Base-by-base conservation (phyloP, 2,888 invertebrate genomes). In the Melangyna quadrimaculata region DNA sequence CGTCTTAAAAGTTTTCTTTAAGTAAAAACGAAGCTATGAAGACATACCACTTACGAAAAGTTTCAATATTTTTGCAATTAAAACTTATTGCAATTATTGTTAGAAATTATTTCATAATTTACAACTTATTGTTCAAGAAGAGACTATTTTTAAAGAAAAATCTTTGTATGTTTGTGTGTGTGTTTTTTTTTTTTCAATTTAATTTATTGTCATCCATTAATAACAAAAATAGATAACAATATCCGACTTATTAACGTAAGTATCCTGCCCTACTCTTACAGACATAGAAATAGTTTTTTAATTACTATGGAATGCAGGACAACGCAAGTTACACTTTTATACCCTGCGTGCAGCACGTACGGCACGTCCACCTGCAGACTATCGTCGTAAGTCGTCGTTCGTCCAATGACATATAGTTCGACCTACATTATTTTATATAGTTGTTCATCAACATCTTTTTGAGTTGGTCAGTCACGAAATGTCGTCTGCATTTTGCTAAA, bases 251-350 rank as follows among this genome's bases (percentile, higher is more conserved):
- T 63, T 32, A 37, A 40, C 24, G n/a, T 22, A 75, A 72, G 45
- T 45, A 24, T 27, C 17, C 57, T 83, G 67, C 71, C 79, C 83
- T 43, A 79, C 70, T 78, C 35, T 29, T 73, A 67, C 10, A 48
- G 32, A 12, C 59, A 35, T 48, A 29, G 4, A 43, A 29, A 59
- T n/a, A n/a, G n/a, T n/a, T 75, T 75, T 79, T 86, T 69, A 86
- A 80, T 75, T 69, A 80, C 77, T 72, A n/a, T n/a, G 69, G 71
- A 43, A 73, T 80, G 77, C 80, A 80, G 59, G 67, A 67, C 69
- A 67, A 61, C 40, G 63, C 61, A 74, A 75, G 24, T 53, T 61
- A 67, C 65, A 53, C n/a, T 73, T 35, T 5, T 35, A n/a, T 43
- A 63, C 17, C 17, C 65, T 70, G 70, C 83, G 74, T 79, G 65